Evolutionary conservation across 1,140 invertebrate species (phyloP).

Genomic region (Drosophila willistoni): DNA sequence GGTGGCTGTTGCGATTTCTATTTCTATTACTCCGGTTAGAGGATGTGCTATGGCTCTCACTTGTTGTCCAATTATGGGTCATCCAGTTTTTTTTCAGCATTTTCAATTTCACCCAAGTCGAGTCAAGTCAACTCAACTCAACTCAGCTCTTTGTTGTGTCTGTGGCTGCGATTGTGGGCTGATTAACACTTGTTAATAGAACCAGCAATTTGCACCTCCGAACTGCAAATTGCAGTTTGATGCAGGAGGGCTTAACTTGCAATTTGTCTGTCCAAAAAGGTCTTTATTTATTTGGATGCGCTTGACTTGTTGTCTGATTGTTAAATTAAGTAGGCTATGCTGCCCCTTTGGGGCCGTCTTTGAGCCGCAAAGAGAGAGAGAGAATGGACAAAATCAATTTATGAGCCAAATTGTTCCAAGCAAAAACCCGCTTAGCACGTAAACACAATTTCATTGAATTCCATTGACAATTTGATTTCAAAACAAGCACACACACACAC

Average conservation of each 20-base stretch:
- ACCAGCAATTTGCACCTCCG: conserved; percentile 54
- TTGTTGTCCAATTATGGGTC: conserved; percentile 60
- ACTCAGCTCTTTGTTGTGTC: not conserved
- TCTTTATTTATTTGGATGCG: conserved; percentile 46
- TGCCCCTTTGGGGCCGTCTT: conserved; percentile 17
- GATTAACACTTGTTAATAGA: conserved; percentile 38
- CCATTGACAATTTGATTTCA: conserved; percentile 12
- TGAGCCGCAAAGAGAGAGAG: conserved; percentile 3
- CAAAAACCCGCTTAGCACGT: conserved; percentile 60
- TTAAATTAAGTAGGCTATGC: conserved; percentile 29
- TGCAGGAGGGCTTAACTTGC: conserved; percentile 28
- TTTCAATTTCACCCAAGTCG: conserved; percentile 37
- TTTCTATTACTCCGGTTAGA: conserved; percentile 59
- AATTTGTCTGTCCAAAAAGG: conserved; percentile 34
- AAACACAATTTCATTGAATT: conserved; percentile 71
- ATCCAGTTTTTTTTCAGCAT: conserved; percentile 46
- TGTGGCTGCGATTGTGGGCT: conserved; percentile 5
- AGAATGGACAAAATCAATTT: conserved; percentile 60
- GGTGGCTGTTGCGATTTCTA: conserved; percentile 51
- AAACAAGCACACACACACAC: conserved; percentile 29
- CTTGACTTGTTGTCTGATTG: conserved; percentile 25
- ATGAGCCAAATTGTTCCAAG: conserved; percentile 29
- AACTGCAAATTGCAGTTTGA: conserved; percentile 35
- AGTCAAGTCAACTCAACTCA: no score
- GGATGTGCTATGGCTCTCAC: conserved; percentile 73